Conservation (phyloP, 2,113 vertebrate genomes). For the Cnemophilus loriae region DNA sequence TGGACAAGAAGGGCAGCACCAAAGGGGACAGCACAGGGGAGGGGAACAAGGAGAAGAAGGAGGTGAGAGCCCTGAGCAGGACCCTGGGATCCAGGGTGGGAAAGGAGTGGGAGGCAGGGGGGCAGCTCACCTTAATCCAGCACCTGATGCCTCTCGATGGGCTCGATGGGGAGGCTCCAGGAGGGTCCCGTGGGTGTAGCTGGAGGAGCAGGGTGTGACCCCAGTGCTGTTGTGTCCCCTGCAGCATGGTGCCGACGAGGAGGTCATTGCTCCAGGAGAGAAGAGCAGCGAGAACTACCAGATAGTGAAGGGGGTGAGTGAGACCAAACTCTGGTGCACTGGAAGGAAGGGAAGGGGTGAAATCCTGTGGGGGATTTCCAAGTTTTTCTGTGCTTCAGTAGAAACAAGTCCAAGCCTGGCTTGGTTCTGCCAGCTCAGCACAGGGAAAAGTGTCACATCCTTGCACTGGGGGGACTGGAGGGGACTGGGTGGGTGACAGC, state of each 20-base stretch:
- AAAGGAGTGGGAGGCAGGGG: background rate
- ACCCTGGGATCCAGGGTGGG: fast-evolving
- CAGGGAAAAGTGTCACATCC: background rate
- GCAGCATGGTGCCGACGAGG: conserved; percentile 66
- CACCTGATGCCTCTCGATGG: fast-evolving
- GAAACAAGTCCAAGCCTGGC: background rate
- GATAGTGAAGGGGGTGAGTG: conserved; percentile 88
- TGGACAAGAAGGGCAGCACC: conserved; percentile 87
- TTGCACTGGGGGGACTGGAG: background rate
- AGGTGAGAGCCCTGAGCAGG: conserved; percentile 56
- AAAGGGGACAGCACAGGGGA: conserved; percentile 75
- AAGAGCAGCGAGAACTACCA: conserved; percentile 95
- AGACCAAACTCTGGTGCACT: fast-evolving
- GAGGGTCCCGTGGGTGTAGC: background rate
- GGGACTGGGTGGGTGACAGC: background rate
- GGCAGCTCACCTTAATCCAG: background rate
- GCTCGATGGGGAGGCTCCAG: background rate
- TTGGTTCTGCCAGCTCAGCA: background rate
- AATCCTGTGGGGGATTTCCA: background rate
- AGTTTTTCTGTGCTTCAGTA: background rate
- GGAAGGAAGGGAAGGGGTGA: background rate
- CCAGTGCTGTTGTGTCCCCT: background rate
- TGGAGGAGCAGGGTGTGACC: background rate
- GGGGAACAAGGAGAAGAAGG: conserved; percentile 76
- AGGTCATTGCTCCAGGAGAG: conserved; percentile 73